Conservation (phyloP, 2,888 invertebrate genomes). For the Aporophyla nigra region DNA sequence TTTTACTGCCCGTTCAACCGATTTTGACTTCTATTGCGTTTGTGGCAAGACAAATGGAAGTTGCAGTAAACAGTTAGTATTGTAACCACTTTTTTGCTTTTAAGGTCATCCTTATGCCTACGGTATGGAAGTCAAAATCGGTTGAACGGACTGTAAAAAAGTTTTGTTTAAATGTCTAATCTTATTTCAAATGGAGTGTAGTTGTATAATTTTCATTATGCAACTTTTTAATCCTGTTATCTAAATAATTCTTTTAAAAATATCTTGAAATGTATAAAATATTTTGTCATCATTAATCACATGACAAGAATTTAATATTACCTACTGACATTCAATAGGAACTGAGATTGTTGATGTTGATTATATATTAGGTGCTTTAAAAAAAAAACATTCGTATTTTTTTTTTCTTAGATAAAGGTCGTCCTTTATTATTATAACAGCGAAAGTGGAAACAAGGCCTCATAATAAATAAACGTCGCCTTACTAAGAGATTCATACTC, state of each 20-base stretch:
- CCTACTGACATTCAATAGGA: too few species aligned
- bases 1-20: too few species aligned
- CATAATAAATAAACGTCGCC: constrained; percentile 42
- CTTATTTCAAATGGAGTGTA: too few species aligned
- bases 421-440: not conserved
- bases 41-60: too few species aligned
- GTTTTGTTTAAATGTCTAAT: too few species aligned
- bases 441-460: constrained; percentile 11
- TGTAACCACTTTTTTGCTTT: too few species aligned
- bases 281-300: not conserved
- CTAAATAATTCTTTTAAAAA: not conserved
- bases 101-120: too few species aligned
- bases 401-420: not conserved
- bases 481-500: constrained; percentile 48
- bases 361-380: not conserved
- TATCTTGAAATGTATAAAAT: not conserved
- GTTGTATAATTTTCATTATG: not conserved
- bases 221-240: not conserved
- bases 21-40: too few species aligned
- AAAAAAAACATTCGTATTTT: not conserved
- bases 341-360: too few species aligned
- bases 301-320: not conserved
- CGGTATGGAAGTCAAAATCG: too few species aligned
- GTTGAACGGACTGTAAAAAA: too few species aligned
- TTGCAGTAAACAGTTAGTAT: too few species aligned